Base-by-base conservation (phyloP, 2,888 invertebrate species). In the Dicycla oo region DNA sequence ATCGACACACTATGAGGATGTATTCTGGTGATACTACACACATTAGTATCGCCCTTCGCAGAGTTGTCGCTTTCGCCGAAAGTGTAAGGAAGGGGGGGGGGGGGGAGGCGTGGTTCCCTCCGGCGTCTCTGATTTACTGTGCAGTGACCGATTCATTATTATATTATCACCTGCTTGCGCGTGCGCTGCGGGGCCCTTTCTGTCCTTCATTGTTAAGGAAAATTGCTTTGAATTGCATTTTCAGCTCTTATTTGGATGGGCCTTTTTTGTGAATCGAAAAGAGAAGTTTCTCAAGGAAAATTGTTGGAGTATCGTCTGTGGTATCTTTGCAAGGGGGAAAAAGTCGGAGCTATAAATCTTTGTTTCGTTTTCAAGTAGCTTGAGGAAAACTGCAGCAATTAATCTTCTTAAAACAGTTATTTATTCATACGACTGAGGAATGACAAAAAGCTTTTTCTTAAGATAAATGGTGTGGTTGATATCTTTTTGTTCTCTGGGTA, bases 41-140 rank as follows among this genome's bases (percentile, higher is more conserved):
- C 68, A 87, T 89, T 86, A 88, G 84, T 84, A 87, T 84, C 78
- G 86, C 86, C 84, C 85, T 86, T 85, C 81, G 73, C 67, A 86
- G 85, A 85, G 85, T 87, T 88, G 87, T 88, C 88, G 87, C 89
- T 90, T 90, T 90, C 88, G 89, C 88, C 88, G 84, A 85, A 87
- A 87, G 84, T 83, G 80, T 80, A 77, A 78, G 77, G 73, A 82
- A 78, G 73, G 83, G 84, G 60, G 76, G 74, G 72, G 18, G 43
- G 81, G 76, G 74, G 72, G 18, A 38, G 81, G 76, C 81, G 80
- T 84, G 78, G 79, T 60, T 84, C 88, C 88, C 84, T 85, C 78
- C 60, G 47, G 82, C 75, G 69, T 57, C 69, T 79, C 85, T 85
- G 88, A 89, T 90, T 88, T 88, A 88, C 84, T 82, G 84, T 86